Evolutionary conservation across 1,140 invertebrate species (phyloP).

Genomic region (Cephus cinctus): DNA sequence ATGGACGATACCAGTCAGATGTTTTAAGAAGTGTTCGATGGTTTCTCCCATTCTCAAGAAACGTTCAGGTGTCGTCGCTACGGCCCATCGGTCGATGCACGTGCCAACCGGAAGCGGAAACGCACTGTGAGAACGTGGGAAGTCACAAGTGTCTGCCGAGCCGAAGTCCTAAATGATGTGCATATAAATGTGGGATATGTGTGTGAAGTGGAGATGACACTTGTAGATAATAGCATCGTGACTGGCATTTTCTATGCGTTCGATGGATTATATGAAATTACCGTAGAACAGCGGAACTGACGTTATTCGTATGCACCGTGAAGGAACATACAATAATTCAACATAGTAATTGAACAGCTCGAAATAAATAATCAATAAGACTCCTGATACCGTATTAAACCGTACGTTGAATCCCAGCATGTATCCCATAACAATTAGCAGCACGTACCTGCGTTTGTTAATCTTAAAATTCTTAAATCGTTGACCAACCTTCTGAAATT

Average conservation of each 20-base stretch:
- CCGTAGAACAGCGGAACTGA: too few relatives aligned
- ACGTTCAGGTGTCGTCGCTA: constrained; percentile 30
- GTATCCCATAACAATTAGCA: too few relatives aligned
- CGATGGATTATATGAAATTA: too few relatives aligned
- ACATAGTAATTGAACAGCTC: too few relatives aligned
- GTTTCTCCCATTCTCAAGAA: background rate
- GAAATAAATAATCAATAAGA: too few relatives aligned
- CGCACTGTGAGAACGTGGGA: constrained; percentile 35
- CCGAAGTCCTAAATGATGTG: constrained; percentile 34
- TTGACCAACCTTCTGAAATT: too few relatives aligned
- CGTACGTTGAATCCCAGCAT: too few relatives aligned
- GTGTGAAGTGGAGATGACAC: constrained; percentile 34
- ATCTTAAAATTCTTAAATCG: too few relatives aligned
- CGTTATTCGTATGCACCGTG: too few relatives aligned
- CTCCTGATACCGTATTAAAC: too few relatives aligned
- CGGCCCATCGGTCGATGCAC: constrained; percentile 33
- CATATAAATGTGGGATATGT: constrained; percentile 36
- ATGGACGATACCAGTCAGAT: constrained; percentile 10
- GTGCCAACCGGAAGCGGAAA: constrained; percentile 44
- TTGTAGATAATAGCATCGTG: constrained; percentile 32
- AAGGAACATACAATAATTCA: too few relatives aligned
- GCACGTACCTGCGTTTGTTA: too few relatives aligned
- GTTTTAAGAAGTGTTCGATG: constrained; percentile 22
- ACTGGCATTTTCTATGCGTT: constrained; percentile 20
- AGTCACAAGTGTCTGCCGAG: constrained; percentile 29